A percentile compares a stretch with the other conserved stretches of the same genome.
Conservation (phyloP, 2,797 vertebrate genomes). For the Crocidura indochinensis region DNA sequence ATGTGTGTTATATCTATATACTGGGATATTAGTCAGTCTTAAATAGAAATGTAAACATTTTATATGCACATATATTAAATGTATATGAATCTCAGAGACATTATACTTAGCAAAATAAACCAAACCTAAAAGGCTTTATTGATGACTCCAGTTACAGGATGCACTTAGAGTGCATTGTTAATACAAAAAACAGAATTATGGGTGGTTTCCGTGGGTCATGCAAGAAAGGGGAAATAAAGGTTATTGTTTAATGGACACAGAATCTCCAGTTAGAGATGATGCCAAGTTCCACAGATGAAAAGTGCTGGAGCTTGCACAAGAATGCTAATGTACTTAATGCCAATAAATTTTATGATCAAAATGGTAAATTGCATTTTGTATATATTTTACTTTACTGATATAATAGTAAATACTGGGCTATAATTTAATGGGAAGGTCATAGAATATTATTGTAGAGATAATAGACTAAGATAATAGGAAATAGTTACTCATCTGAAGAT, state of each 20-base stretch:
- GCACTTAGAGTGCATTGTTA: neutral
- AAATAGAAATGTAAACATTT: constrained; percentile 1
- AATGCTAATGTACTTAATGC: neutral
- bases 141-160: neutral
- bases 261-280: neutral
- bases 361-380: neutral
- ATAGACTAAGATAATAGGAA: neutral
- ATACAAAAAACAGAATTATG: neutral
- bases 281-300: neutral
- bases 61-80: neutral
- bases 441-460: neutral
- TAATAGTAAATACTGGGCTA: constrained; percentile 9
- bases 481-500: neutral
- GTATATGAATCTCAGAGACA: neutral
- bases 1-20: neutral
- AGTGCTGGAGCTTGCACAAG: neutral
- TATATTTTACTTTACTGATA: neutral
- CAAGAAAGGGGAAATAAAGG: neutral
- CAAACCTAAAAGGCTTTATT: neutral
- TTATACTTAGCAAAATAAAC: constrained; percentile 30
- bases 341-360: neutral
- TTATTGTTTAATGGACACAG: neutral
- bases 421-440: neutral
- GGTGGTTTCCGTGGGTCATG: neutral
- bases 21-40: constrained; percentile 3